Conservation (phyloP, 2,113 vertebrate genomes). For the Cepphus grylle region DNA sequence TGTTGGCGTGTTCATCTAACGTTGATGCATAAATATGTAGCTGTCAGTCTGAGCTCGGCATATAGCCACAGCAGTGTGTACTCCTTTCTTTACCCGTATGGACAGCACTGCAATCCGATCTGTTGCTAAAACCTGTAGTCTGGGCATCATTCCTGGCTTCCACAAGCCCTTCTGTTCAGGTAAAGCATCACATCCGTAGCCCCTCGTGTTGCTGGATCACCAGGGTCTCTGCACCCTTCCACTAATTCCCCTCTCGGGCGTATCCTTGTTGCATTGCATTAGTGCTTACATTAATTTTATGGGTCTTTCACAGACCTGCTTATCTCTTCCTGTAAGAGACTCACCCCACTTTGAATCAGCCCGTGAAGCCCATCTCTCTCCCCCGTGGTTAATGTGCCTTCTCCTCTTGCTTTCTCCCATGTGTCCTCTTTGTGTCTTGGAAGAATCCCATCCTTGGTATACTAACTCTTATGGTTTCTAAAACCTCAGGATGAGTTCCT, state of each 20-base stretch:
- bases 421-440: background rate
- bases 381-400: background rate
- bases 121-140: background rate
- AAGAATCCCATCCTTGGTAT: background rate
- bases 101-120: background rate
- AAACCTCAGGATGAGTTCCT: background rate
- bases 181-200: background rate
- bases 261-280: background rate
- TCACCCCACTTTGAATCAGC: background rate
- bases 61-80: background rate
- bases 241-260: accelerated
- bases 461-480: background rate
- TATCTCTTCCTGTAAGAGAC: background rate
- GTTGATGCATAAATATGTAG: background rate
- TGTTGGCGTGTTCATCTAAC: background rate
- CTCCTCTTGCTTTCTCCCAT: background rate
- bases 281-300: background rate
- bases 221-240: background rate
- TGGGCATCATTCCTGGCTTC: background rate
- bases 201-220: background rate
- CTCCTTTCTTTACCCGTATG: background rate
- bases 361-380: background rate
- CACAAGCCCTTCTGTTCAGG: background rate
- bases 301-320: background rate
- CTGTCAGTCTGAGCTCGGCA: background rate